A percentile compares a stretch with the other conserved stretches of the same genome.
phyloP scores from a whole-genome alignment of 2,797 vertebrate species.

The Geotrypetes seraphini region DNA sequence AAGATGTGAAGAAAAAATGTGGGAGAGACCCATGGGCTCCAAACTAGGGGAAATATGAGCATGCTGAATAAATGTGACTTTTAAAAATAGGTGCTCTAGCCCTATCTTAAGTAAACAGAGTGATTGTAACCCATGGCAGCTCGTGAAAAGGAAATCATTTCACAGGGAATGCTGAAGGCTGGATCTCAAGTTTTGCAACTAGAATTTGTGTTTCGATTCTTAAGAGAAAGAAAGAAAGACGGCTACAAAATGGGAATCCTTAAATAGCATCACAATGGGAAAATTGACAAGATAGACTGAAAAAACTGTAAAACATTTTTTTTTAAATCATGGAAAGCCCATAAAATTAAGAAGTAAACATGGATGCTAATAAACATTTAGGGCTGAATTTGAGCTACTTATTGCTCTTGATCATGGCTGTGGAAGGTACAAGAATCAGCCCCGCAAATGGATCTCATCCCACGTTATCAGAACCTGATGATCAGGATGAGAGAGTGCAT shows the following conservation, averaged over 20 bases:
- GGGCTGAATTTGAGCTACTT: background rate
- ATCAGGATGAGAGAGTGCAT: constrained; percentile 44
- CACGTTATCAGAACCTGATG: background rate
- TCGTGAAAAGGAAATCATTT: too few species aligned
- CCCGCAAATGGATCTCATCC: background rate
- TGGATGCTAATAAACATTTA: background rate
- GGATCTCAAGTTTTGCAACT: too few species aligned
- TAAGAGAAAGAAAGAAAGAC: too few species aligned
- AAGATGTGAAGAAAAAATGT: too few species aligned
- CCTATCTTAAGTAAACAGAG: constrained; percentile 5
- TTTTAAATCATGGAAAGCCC: too few species aligned
- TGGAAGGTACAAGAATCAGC: constrained; percentile 10
- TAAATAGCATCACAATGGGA: background rate
- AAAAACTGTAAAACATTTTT: background rate
- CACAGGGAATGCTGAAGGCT: too few species aligned
- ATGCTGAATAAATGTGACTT: too few species aligned
- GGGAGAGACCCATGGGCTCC: too few species aligned
- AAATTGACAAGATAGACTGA: background rate
- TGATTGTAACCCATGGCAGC: too few species aligned
- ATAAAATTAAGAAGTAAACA: background rate
- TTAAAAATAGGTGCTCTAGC: background rate
- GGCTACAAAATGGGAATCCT: background rate
- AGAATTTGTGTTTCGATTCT: too few species aligned
- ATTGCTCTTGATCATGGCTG: constrained; percentile 8
- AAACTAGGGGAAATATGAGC: too few species aligned